Evolutionary conservation across 2,888 invertebrate genomes (phyloP).

Genomic region (Amblyjoppa proteus): DNA sequence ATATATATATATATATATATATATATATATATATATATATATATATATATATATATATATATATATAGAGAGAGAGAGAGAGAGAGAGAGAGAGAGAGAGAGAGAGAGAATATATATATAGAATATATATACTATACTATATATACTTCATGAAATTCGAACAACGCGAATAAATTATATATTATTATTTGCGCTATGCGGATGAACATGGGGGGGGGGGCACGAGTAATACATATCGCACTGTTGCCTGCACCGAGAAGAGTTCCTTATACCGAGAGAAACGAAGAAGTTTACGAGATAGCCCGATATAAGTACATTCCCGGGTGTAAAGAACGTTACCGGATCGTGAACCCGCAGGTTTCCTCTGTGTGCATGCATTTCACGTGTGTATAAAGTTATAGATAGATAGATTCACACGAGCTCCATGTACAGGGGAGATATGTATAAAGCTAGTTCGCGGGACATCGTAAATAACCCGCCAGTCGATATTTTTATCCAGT

Average conservation of each 20-base stretch:
- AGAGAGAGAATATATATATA: too few relatives aligned
- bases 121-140: too few relatives aligned
- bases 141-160: constrained; percentile 11
- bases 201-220: neutral
- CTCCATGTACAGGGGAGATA: constrained; percentile 33
- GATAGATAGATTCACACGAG: constrained; percentile 30
- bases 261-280: constrained; percentile 11
- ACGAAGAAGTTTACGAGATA: constrained; percentile 52
- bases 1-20: too few relatives aligned
- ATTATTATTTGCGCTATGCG: constrained; percentile 53
- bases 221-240: constrained; percentile 37
- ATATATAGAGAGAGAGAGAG: too few relatives aligned
- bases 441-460: constrained; percentile 53
- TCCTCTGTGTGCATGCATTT: constrained; percentile 24
- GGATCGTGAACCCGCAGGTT: constrained; percentile 3
- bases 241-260: neutral
- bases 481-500: constrained; percentile 54
- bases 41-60: neutral
- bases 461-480: constrained; percentile 62
- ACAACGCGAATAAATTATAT: constrained; percentile 62
- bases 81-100: too few relatives aligned
- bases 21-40: too few relatives aligned
- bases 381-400: constrained; percentile 1
- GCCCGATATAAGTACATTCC: constrained; percentile 26
- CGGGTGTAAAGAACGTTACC: constrained; percentile 3